Percentiles rank a stretch among this genome's conserved stretches.
Evolutionary conservation across 2,113 vertebrate species (phyloP).

Genomic region (Neofelis nebulosa): DNA sequence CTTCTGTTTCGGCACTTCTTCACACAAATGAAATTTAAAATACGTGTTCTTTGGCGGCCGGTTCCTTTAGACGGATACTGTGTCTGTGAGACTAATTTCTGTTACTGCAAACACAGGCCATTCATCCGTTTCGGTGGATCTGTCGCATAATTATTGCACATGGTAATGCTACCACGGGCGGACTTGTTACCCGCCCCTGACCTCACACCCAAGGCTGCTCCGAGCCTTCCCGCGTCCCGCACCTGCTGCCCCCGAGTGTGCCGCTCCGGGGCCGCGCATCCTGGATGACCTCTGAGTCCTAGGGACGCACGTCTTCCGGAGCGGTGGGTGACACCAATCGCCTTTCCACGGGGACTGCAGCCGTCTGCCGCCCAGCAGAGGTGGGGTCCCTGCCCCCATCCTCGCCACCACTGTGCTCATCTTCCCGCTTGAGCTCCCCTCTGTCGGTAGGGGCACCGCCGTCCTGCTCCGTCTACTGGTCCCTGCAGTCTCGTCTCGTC

Average conservation of each 20-base stretch:
- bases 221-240: background rate
- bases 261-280: fast-evolving
- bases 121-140: no score
- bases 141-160: no score
- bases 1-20: background rate
- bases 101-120: fast-evolving
- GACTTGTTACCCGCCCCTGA: background rate
- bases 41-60: background rate
- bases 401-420: background rate
- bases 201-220: no score
- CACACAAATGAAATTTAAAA: background rate
- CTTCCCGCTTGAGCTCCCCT: background rate
- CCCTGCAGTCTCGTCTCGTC: background rate
- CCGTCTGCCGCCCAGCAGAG: fast-evolving
- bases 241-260: fast-evolving
- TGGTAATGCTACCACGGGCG: no score
- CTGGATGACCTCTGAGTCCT: background rate
- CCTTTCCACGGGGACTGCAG: background rate
- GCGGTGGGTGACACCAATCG: fast-evolving
- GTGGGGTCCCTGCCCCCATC: fast-evolving
- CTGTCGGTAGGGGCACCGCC: background rate
- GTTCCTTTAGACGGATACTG: no score
- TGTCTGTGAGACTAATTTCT: no score
- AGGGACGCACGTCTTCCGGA: no score
- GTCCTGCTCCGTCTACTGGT: background rate